Conservation (phyloP, 1,140 invertebrate genomes). For the Samia ricini region DNA sequence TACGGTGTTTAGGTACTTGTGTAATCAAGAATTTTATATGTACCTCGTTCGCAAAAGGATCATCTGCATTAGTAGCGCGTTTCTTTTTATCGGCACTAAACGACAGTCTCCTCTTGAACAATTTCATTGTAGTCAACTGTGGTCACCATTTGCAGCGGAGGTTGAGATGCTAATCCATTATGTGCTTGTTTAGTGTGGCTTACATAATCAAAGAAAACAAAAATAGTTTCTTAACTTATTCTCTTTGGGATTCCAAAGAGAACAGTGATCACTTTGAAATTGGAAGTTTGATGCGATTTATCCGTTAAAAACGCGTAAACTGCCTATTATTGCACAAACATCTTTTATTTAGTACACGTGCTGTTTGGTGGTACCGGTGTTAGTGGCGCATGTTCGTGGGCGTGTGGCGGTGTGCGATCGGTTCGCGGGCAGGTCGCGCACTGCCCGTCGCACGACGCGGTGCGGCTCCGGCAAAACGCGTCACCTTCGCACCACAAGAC, state of each 20-base stretch:
- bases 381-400: conserved; percentile 36
- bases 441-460: conserved; percentile 37
- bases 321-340: conserved; percentile 37
- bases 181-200: conserved; percentile 31
- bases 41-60: conserved; percentile 74
- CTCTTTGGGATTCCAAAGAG: conserved; percentile 36
- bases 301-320: conserved; percentile 33
- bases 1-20: not conserved
- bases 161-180: conserved; percentile 37
- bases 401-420: conserved; percentile 47
- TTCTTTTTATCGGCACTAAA: conserved; percentile 72
- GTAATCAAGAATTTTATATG: conserved; percentile 22
- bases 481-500: conserved; percentile 50
- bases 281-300: conserved; percentile 35
- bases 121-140: conserved; percentile 56
- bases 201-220: conserved; percentile 9
- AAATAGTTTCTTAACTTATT: conserved; percentile 10
- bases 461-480: conserved; percentile 23
- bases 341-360: conserved; percentile 30
- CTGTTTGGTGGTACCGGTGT: not conserved
- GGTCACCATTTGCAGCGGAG: conserved; percentile 40
- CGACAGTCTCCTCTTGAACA: conserved; percentile 73
- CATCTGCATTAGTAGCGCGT: conserved; percentile 56
- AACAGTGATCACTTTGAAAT: conserved; percentile 27
- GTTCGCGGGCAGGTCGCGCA: conserved; percentile 58